These are phyloP conservation scores for Drosophila bipectinata DNA, from an alignment of 1,140 invertebrate species.

Conservation along the genomic window DNA sequence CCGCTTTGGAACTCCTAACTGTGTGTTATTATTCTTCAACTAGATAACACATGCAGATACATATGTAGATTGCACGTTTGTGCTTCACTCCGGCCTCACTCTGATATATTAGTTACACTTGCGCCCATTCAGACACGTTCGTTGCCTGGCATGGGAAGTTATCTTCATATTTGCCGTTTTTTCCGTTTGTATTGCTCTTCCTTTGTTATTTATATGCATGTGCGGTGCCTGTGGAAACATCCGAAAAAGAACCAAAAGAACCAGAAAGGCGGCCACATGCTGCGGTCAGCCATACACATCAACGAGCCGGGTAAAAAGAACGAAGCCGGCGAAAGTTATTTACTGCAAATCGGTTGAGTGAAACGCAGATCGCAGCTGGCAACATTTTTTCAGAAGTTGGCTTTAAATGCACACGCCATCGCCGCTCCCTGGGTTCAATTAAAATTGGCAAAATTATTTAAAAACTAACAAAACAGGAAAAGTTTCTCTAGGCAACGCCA, in stretches of 20 bases:
- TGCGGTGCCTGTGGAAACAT: constrained; percentile 54
- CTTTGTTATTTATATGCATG: constrained; percentile 64
- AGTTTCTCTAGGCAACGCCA: constrained; percentile 40
- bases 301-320: constrained; percentile 54
- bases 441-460: constrained; percentile 71
- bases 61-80: constrained; percentile 9
- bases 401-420: constrained; percentile 47
- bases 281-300: constrained; percentile 77
- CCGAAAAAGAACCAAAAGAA: constrained; percentile 31
- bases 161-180: constrained; percentile 1
- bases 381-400: constrained; percentile 42
- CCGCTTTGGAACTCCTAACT: background rate
- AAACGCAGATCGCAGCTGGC: constrained; percentile 63
- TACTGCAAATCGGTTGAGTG: constrained; percentile 77
- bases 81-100: constrained; percentile 8
- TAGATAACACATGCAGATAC: constrained; percentile 36
- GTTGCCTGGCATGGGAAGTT: background rate
- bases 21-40: constrained; percentile 29
- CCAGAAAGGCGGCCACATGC: constrained; percentile 55
- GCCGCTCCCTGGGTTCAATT: constrained; percentile 52
- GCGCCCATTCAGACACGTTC: constrained; percentile 34
- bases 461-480: constrained; percentile 67
- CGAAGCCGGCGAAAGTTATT: constrained; percentile 74
- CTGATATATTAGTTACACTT: constrained; percentile 76
- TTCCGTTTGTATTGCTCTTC: constrained; percentile 11